Evolutionary conservation across 2,888 invertebrate genomes (phyloP), one percentile per base, ranked within the genome.

Genomic region (Mamestra brassicae): DNA sequence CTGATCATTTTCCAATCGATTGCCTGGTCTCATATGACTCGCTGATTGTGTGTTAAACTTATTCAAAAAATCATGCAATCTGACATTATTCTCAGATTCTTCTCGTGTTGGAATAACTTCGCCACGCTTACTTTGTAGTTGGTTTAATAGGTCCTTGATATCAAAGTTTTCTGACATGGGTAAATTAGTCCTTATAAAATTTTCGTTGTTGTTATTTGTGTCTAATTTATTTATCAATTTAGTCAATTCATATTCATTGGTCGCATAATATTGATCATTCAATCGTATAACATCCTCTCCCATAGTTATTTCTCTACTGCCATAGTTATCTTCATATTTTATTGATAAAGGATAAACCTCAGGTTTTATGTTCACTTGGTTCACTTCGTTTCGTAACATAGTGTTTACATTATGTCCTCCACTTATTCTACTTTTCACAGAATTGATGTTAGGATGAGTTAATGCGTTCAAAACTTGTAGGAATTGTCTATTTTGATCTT

Each of bases 261-360:
- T 36, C 1, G 15, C 5, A 38, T 52, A 34, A 61, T 57, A 7
- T 76, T 45, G n/a, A 62, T 62, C 26, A 52, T 11, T 57, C 8
- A 45, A 26, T 62, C 7, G n/a, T 45, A 8, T 17, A 4, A 2
- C 26, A 10, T 11, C 13, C 26, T 65, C 38, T 47, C 34, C 10
- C 3, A 42, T 11, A 8, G 38, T 1, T 36, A 36, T n/a, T 52
- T 68, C 52, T 45, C 6, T 50, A 50, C n/a, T 68, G 0, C 4
- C 13, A 7, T 50, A 36, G 42, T 57, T 15, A 1, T 38, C 5
- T 47, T 45, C 50, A 58, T 26, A 47, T 47, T 47, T 15, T 38
- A 10, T 36, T 1, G 17, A 13, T 36, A 80, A 4, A 11, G 84
- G 74, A 38, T 70, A 63, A n/a, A 67, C 60, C 17, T 62, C 63